Conservation (phyloP, 2,113 vertebrate species). For the Hiodon tergisus region DNA sequence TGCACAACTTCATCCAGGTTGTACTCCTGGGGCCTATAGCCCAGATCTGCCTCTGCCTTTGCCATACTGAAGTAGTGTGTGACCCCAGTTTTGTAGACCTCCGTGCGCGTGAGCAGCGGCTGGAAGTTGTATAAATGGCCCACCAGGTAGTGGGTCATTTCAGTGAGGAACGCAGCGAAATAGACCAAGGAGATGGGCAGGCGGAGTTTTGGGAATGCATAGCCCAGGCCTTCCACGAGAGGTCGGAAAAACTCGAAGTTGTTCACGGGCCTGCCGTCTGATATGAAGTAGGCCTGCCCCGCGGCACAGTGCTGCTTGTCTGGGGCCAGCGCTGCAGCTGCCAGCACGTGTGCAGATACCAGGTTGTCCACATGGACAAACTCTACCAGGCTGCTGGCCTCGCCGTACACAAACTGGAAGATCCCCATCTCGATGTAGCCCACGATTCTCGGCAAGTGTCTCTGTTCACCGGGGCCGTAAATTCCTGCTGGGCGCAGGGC, state of each 20-base stretch:
- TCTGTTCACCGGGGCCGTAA: conserved; percentile 87
- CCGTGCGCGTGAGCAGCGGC: conserved; percentile 83
- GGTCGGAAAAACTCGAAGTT: conserved; percentile 94
- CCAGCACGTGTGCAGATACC: conserved; percentile 76
- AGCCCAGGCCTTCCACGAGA: conserved; percentile 84
- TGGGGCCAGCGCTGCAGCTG: conserved; percentile 67
- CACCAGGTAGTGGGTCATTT: conserved; percentile 70
- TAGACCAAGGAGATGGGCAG: conserved; percentile 79
- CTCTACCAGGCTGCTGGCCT: conserved; percentile 77
- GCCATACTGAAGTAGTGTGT: conserved; percentile 87
- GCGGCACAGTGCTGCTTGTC: conserved; percentile 63
- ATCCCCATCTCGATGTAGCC: conserved; percentile 78
- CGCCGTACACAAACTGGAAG: conserved; percentile 81
- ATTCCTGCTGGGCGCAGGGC: conserved; percentile 86
- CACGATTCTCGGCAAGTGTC: conserved; percentile 90
- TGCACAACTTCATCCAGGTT: conserved; percentile 75
- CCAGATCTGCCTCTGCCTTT: conserved; percentile 78
- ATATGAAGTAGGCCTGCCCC: conserved; percentile 92
- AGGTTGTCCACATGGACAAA: conserved; percentile 93
- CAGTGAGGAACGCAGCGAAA: conserved; percentile 79
- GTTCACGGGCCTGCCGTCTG: conserved; percentile 81
- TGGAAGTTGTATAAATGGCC: conserved; percentile 81
- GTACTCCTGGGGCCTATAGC: conserved; percentile 68
- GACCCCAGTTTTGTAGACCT: conserved; percentile 90
- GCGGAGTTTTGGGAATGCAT: conserved; percentile 72